Evolutionary conservation across 2,888 invertebrate species (phyloP), one percentile per base, ranked within the genome.

Genomic region (Steinernema carpocapsae): DNA sequence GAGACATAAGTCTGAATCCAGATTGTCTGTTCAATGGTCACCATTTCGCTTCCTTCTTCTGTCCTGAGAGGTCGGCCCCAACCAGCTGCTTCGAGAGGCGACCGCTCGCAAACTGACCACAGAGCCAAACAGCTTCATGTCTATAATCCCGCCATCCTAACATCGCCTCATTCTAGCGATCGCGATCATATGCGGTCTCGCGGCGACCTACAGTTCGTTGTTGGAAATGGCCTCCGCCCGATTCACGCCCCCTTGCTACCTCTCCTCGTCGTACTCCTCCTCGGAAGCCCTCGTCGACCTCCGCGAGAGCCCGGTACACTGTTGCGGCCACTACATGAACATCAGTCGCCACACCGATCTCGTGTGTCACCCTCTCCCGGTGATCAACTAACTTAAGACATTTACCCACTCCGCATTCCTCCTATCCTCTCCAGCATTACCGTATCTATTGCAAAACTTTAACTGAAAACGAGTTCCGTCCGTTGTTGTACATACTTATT

Each of bases 181-280:
- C 45, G 83, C 85, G n/a, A 70, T 84, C 43, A 71, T 81, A 12
- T 85, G 84, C 46, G 86, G 86, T 64, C 32, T 77, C 24, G 76
- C 83, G 24, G 82, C 85, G 48, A 84, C 85, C 4, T 79, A 81
- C 71, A 79, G 82, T 51, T 83, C 82, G 29, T 64, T 84, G 29
- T 22, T 77, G 26, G 83, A 83, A 51, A 26, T 86, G 26, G 51
- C 74, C 26, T 77, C 76, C 32, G 14, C 56, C 24, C 3, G 24
- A 6, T 56, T 56, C 56, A 19, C 26, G 4, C 24, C 56, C 6
- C 56, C 56, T 3, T 56, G 56, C 26, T 56, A 56, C 17, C 6
- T 56, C 6, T 24, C 56, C 17, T 22, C 56, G 6, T n/a, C n/a
- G n/a, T n/a, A n/a, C n/a, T 4, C 14, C 22, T 12, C 6, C 51